Conservation (phyloP, 2,113 vertebrate species). For the Hippocampus mohnikei region DNA sequence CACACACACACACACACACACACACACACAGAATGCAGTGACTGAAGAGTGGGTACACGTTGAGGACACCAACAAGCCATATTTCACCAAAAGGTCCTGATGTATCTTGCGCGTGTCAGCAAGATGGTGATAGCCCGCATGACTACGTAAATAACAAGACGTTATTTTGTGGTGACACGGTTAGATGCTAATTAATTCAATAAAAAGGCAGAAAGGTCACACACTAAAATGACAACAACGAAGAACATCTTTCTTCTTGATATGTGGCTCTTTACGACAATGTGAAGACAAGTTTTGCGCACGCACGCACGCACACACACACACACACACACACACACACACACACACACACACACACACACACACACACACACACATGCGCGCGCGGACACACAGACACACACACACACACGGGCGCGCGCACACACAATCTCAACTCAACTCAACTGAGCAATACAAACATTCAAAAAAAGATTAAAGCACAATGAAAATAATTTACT, state of each 20-base stretch:
- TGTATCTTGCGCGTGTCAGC: neutral
- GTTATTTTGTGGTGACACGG: neutral
- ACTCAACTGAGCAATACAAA: too few relatives aligned
- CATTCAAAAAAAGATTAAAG: too few relatives aligned
- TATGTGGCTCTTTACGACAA: neutral
- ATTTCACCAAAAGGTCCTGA: neutral
- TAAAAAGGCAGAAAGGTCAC: neutral
- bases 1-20: constrained; percentile 32
- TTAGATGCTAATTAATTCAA: neutral
- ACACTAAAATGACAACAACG: neutral
- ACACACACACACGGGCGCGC: neutral
- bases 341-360: neutral
- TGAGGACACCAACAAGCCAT: neutral
- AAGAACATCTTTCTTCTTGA: neutral
- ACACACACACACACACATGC: too few relatives aligned
- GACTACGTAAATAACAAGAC: neutral
- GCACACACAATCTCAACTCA: too few relatives aligned
- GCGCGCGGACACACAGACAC: too few relatives aligned
- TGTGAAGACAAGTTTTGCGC: too few relatives aligned
- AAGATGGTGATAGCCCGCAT: neutral
- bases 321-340: neutral
- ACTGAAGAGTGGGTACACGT: constrained; percentile 7
- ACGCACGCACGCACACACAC: neutral
- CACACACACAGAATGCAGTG: constrained; percentile 13
- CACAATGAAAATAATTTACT: too few relatives aligned